Evolutionary conservation across 1,140 invertebrate genomes (phyloP).

Genomic region (Drosophila lini): DNA sequence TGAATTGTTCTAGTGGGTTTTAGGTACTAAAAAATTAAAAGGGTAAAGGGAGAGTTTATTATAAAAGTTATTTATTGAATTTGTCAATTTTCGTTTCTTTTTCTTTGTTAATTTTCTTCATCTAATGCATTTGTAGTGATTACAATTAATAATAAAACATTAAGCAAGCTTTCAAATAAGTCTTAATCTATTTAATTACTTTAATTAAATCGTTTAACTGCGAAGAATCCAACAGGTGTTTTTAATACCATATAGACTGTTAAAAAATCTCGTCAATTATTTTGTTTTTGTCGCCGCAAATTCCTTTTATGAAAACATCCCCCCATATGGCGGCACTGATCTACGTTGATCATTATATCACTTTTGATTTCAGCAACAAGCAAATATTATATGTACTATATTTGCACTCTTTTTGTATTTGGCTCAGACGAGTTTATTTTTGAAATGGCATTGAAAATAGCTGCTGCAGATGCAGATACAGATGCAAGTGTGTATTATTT

Average conservation of each 20-base stretch:
- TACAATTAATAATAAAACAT: not conserved
- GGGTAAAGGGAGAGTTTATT: too few relatives aligned
- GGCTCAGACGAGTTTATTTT: slow-evolving; percentile 24
- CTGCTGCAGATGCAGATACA: slow-evolving; percentile 33
- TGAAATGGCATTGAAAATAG: slow-evolving; percentile 32
- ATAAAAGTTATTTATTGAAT: too few relatives aligned
- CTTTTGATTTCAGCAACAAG: slow-evolving; percentile 29
- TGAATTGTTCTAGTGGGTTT: slow-evolving; percentile 11
- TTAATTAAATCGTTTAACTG: not conserved
- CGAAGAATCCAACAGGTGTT: not conserved
- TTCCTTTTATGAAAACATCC: slow-evolving; percentile 2
- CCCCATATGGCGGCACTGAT: slow-evolving; percentile 2
- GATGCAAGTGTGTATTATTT: slow-evolving; percentile 23
- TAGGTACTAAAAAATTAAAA: slow-evolving; percentile 19
- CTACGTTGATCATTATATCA: slow-evolving; percentile 33
- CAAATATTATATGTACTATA: slow-evolving; percentile 1
- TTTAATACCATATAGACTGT: not conserved
- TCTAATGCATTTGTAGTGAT: not conserved
- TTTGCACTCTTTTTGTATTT: slow-evolving; percentile 9
- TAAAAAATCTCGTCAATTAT: not conserved
- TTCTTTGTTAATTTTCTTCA: not conserved
- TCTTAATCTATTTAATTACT: not conserved
- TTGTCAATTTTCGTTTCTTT: too few relatives aligned
- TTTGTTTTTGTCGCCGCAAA: not conserved
- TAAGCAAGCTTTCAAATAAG: not conserved